Evolutionary conservation across 2,113 vertebrate genomes (phyloP).

Genomic region (Apaloderma vittatum): DNA sequence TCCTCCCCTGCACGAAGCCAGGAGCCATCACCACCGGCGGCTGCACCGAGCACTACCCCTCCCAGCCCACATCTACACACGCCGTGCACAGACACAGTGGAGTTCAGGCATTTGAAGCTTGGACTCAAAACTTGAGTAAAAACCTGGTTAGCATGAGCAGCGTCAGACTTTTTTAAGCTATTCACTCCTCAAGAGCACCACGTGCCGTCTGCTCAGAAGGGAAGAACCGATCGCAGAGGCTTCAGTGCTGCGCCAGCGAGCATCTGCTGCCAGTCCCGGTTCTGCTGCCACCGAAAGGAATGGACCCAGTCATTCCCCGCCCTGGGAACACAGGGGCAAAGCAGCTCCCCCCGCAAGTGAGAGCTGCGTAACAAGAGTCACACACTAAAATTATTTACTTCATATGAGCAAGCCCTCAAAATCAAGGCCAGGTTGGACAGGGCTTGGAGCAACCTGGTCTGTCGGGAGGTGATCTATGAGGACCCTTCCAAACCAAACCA

Average conservation of each 20-base stretch:
- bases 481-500: no score
- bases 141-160: background rate
- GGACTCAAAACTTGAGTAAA: background rate
- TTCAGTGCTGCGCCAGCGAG: background rate
- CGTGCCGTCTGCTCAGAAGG: background rate
- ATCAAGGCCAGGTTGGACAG: background rate
- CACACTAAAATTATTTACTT: background rate
- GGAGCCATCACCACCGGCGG: background rate
- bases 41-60: fast-evolving
- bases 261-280: background rate
- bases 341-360: background rate
- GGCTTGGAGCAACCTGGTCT: no score
- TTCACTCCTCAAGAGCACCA: background rate
- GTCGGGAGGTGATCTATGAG: no score
- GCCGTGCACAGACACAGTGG: background rate
- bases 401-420: background rate
- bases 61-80: background rate
- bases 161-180: background rate
- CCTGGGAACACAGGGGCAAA: background rate
- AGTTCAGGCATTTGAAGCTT: background rate
- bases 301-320: background rate
- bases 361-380: background rate
- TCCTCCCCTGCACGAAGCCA: background rate
- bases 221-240: background rate
- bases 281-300: background rate